These are phyloP conservation scores for Leptogaster cylindrica DNA, from an alignment of 2,888 invertebrate genomes.

Conservation along the genomic window DNA sequence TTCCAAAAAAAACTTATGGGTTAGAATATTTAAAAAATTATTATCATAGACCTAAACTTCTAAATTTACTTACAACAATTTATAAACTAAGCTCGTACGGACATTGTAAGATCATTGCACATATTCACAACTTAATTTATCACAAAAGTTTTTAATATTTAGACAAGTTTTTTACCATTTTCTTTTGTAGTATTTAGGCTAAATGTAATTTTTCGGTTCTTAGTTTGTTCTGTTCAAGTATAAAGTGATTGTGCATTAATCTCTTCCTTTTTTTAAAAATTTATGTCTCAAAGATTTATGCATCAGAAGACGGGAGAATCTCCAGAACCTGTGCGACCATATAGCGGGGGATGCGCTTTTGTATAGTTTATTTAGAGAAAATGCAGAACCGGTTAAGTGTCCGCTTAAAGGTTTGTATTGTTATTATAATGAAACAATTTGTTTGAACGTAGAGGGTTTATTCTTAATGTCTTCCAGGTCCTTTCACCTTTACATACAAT, in stretches of 20 bases:
- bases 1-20: too few relatives aligned
- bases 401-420: slow-evolving; percentile 71
- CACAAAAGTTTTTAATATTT: slow-evolving; percentile 36
- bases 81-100: slow-evolving; percentile 35
- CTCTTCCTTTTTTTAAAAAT: slow-evolving; percentile 52
- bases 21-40: too few relatives aligned
- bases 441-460: too few relatives aligned
- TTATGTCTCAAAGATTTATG: slow-evolving; percentile 62
- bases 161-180: slow-evolving; percentile 47
- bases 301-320: slow-evolving; percentile 67
- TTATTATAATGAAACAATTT: too few relatives aligned
- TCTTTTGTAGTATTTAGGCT: slow-evolving; percentile 27
- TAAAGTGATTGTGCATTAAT: slow-evolving; percentile 52
- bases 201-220: slow-evolving; percentile 3
- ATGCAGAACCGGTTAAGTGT: slow-evolving; percentile 86
- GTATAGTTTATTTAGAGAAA: slow-evolving; percentile 88
- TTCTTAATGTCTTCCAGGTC: slow-evolving; percentile 69
- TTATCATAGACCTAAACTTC: too few relatives aligned
- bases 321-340: slow-evolving; percentile 81
- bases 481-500: slow-evolving; percentile 92
- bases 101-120: slow-evolving; percentile 12
- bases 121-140: slow-evolving; percentile 28
- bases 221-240: slow-evolving; percentile 7
- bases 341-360: slow-evolving; percentile 89
- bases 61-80: too few relatives aligned